phyloP scores from a whole-genome alignment of 1,140 invertebrate genomes.

The Trissolcus basalis region DNA sequence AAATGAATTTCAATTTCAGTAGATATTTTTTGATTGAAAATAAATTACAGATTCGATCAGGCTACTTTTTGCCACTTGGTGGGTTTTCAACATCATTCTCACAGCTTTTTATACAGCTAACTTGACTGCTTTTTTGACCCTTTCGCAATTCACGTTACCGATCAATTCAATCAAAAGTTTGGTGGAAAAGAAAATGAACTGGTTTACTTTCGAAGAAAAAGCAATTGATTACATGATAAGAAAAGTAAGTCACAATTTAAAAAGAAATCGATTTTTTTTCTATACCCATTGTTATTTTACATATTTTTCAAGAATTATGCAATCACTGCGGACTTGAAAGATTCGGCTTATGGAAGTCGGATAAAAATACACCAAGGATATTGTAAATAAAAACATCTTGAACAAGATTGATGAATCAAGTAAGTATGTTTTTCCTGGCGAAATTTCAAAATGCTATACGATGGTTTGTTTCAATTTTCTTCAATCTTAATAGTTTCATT shows the following conservation, averaged over 20 bases:
- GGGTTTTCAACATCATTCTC: constrained; percentile 91
- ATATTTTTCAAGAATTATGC: constrained; percentile 42
- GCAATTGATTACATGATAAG: constrained; percentile 81
- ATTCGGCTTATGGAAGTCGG: constrained; percentile 25
- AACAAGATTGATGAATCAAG: constrained; percentile 35
- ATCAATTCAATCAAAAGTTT: constrained; percentile 84
- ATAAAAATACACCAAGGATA: constrained; percentile 33
- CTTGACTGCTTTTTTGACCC: constrained; percentile 90
- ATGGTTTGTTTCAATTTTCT: too few relatives aligned
- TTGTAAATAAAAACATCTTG: constrained; percentile 47
- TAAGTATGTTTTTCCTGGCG: too few relatives aligned
- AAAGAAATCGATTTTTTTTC: too few relatives aligned
- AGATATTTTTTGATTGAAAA: not conserved
- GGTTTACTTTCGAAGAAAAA: constrained; percentile 82
- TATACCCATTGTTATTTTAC: too few relatives aligned
- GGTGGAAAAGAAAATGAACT: constrained; percentile 80
- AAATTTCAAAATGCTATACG: too few relatives aligned
- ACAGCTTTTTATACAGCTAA: constrained; percentile 95
- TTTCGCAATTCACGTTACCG: constrained; percentile 88
- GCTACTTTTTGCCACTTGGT: constrained; percentile 92
- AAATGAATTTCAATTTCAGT: too few relatives aligned
- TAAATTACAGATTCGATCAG: constrained; percentile 83
- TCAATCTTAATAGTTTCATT: too few relatives aligned
- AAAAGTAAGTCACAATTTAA: constrained; percentile 78
- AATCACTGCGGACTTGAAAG: constrained; percentile 6